Evolutionary conservation across 1,140 invertebrate species (phyloP).

Genomic region (Saccostrea echinata): DNA sequence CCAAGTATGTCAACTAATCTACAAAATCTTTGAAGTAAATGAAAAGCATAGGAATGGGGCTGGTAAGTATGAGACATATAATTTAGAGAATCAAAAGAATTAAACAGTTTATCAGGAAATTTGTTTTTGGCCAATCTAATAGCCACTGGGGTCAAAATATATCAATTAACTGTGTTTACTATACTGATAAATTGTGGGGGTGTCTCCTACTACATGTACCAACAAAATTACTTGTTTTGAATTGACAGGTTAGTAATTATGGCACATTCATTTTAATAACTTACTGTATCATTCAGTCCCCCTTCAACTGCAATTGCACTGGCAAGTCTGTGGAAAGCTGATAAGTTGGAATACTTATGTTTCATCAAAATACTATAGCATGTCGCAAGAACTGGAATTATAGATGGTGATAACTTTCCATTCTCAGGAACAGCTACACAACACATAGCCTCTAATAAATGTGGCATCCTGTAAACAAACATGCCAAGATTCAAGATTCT

Average conservation of each 20-base stretch:
- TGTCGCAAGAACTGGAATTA: background rate
- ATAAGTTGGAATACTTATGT: background rate
- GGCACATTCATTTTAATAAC: background rate
- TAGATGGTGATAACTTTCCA: constrained; percentile 9
- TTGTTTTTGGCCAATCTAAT: background rate
- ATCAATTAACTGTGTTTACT: constrained; percentile 12
- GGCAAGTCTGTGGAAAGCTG: constrained; percentile 17
- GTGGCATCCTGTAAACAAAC: constrained; percentile 22
- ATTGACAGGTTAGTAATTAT: background rate
- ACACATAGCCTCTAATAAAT: constrained; percentile 26
- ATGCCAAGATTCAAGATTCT: constrained; percentile 7
- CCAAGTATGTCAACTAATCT: background rate
- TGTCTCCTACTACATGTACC: background rate
- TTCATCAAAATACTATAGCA: constrained; percentile 25
- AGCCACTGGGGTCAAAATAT: background rate
- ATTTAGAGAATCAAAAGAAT: background rate
- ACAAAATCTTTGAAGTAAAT: too few species aligned
- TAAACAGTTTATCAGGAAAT: too few species aligned
- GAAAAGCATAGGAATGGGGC: too few species aligned
- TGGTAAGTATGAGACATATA: constrained; percentile 12
- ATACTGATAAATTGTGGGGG: constrained; percentile 6
- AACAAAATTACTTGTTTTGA: background rate
- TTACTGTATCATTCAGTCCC: constrained; percentile 20
- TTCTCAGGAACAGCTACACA: constrained; percentile 17
- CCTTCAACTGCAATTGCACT: constrained; percentile 25